phyloP scores from a whole-genome alignment of 1,140 invertebrate genomes.

The Stegodyphus dumicola region DNA sequence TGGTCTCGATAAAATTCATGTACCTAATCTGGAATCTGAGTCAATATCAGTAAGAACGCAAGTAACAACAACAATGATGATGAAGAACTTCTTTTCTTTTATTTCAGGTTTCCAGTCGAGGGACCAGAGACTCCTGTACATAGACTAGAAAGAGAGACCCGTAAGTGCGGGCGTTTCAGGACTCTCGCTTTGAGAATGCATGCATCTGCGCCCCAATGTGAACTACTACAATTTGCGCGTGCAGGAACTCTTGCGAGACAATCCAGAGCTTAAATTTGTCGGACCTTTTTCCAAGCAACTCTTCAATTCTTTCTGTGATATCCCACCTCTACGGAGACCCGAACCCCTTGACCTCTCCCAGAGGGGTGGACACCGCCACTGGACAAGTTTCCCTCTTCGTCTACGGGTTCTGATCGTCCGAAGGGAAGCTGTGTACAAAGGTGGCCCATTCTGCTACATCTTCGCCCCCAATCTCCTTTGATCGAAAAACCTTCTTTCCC shows the following conservation, averaged over 20 bases:
- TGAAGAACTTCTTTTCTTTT: not conserved
- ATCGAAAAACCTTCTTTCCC: slow-evolving; percentile 3
- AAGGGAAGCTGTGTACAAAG: too few relatives aligned
- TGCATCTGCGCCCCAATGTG: slow-evolving; percentile 5
- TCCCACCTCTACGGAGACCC: slow-evolving; percentile 8
- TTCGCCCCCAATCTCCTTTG: not conserved
- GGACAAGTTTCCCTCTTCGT: not conserved
- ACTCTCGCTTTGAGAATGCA: slow-evolving; percentile 9
- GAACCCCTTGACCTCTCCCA: slow-evolving; percentile 8
- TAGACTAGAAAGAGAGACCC: not conserved
- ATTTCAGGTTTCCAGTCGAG: slow-evolving; percentile 12
- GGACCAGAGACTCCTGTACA: not conserved
- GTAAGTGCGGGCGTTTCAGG: slow-evolving; percentile 1
- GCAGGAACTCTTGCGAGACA: slow-evolving; percentile 18
- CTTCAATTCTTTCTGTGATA: slow-evolving; percentile 59
- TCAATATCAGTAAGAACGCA: too few relatives aligned
- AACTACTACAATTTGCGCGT: too few relatives aligned
- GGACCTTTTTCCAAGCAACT: slow-evolving; percentile 40
- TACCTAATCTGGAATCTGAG: too few relatives aligned
- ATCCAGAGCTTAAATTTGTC: slow-evolving; percentile 55
- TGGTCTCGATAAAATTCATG: too few relatives aligned
- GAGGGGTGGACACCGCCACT: not conserved
- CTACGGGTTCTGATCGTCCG: slow-evolving; percentile 6
- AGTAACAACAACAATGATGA: not conserved
- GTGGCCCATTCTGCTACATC: too few relatives aligned